A percentile compares a stretch with the other conserved stretches of the same genome.
These are phyloP conservation scores for Empidonax alnorum DNA, from an alignment of 2,113 vertebrate genomes.

Conservation along the genomic window DNA sequence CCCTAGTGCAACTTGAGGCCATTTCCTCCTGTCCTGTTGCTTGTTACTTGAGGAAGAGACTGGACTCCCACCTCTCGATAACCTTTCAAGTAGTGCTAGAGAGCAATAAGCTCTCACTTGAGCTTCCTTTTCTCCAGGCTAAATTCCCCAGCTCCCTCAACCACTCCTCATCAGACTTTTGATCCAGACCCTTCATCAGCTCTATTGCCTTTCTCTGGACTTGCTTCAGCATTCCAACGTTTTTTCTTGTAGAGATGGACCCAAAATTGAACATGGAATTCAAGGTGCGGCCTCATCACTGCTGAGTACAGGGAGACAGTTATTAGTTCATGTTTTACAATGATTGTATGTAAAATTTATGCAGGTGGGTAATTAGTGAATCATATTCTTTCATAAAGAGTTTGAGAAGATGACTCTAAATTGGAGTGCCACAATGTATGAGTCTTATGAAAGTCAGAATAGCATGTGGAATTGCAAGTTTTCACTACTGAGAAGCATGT, in stretches of 20 bases:
- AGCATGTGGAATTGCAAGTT: neutral
- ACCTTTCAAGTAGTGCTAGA: neutral
- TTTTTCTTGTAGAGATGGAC: neutral
- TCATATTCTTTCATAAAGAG: neutral
- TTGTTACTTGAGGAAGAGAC: neutral
- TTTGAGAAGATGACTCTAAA: neutral
- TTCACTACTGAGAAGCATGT: neutral
- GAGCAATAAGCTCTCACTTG: neutral
- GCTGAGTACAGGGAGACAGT: neutral
- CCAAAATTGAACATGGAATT: neutral
- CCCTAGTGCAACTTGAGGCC: neutral
- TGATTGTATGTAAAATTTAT: neutral
- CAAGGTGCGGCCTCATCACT: neutral
- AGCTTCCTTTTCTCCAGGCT: neutral
- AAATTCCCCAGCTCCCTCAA: neutral
- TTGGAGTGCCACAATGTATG: neutral
- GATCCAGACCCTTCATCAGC: no score
- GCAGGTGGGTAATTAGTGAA: neutral
- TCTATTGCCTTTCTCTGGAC: neutral
- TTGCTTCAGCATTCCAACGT: neutral
- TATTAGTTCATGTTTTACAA: neutral
- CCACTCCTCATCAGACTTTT: neutral
- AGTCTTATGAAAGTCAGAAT: neutral
- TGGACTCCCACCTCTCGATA: neutral
- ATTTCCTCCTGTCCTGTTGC: neutral